Base-by-base conservation (phyloP, 2,888 invertebrate genomes). In the Phortica magna region DNA sequence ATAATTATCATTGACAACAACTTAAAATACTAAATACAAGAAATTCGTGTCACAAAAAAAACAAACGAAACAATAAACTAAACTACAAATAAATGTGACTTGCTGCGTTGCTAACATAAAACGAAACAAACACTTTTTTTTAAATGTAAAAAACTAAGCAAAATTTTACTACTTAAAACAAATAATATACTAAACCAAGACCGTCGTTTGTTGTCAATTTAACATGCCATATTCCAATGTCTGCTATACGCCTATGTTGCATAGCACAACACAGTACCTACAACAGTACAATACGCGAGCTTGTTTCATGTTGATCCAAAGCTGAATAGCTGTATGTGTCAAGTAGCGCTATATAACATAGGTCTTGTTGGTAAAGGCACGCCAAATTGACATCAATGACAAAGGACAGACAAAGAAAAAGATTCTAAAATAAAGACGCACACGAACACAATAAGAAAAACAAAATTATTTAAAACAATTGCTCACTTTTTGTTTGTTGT, bases 131-230 rank as follows among this genome's bases (percentile, higher is more conserved):
- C 22, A 65, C 41, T 41, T 41, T 31, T 39, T 42, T 14, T 48
- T 9, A 48, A 48, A 48, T 14, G 48, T 48, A 48, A 48, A 31
- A 55, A 71, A 71, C 14, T 55, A 67, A 67, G 55, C 61, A 67
- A 80, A 86, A 87, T 82, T 84, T 75, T 73, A 73, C 88, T 87
- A 88, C 85, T 84, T 87, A 86, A 76, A 78, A 31, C 31, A 76
- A 71, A 71, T 53, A 43, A 31, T 53, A 19, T 22, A 42, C 68
- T 39, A 43, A 9, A 59, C 67, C 42, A 31, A 67, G 42, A 75
- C 55, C 12, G 64, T 31, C 31, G 31, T 1, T 31, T 31, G 31
- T 4, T 31, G 31, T 31, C 31, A 31, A 31, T 31, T 31, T 4
- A 31, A 1, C 31, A 31, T 4, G 31, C 31, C n/a, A n/a, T n/a